phyloP scores from a whole-genome alignment of 2,888 invertebrate genomes.

The Protodeltote pygarga region DNA sequence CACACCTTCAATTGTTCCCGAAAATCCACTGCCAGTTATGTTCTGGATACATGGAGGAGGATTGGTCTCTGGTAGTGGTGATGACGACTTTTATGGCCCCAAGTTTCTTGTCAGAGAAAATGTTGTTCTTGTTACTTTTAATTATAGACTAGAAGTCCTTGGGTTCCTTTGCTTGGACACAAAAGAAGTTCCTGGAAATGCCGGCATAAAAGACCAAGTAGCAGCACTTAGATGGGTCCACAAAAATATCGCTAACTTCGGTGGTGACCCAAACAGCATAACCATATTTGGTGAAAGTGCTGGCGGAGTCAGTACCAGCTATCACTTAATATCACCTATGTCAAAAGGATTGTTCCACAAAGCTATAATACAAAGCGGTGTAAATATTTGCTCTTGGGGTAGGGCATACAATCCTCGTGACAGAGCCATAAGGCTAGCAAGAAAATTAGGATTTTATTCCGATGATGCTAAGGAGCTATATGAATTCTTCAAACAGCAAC shows the following conservation, averaged over 20 bases:
- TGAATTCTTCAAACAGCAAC: constrained; percentile 53
- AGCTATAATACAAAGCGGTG: constrained; percentile 90
- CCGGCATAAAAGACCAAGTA: constrained; percentile 70
- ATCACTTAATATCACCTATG: constrained; percentile 67
- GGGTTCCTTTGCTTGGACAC: constrained; percentile 66
- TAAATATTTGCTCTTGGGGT: constrained; percentile 87
- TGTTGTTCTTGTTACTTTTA: constrained; percentile 67
- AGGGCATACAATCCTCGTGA: constrained; percentile 77
- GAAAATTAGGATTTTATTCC: constrained; percentile 55
- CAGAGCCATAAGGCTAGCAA: constrained; percentile 59
- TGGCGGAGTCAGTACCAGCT: constrained; percentile 49
- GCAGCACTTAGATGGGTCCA: constrained; percentile 63
- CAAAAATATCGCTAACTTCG: constrained; percentile 58
- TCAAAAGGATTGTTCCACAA: constrained; percentile 65
- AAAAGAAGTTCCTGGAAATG: constrained; percentile 66
- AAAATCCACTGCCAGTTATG: constrained; percentile 60
- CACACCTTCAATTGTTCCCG: constrained; percentile 54
- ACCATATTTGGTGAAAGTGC: constrained; percentile 63
- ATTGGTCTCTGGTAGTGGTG: constrained; percentile 59
- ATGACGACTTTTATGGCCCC: constrained; percentile 61
- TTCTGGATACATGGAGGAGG: constrained; percentile 69
- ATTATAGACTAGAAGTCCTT: constrained; percentile 65
- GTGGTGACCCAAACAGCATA: constrained; percentile 60
- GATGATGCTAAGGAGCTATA: constrained; percentile 51
- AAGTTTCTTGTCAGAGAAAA: constrained; percentile 62